Percentiles rank a stretch among this genome's conserved stretches.
phyloP scores from a whole-genome alignment of 2,888 invertebrate genomes.

The Eristalinus aeneus region DNA sequence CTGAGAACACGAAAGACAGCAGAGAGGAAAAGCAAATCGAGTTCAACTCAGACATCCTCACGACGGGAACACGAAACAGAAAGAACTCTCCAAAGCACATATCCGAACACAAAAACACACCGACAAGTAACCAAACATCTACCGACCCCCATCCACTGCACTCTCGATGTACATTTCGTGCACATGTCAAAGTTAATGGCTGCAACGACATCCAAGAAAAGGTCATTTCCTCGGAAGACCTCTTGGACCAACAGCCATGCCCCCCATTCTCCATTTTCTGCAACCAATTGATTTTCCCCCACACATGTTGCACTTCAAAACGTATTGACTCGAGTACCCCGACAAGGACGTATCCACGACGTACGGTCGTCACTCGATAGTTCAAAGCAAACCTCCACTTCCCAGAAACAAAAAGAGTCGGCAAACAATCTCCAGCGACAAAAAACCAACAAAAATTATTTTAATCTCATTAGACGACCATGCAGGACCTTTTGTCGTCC shows the following conservation, averaged over 20 bases:
- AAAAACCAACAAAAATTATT: slow-evolving; percentile 53
- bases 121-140: background rate
- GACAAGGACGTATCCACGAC: background rate
- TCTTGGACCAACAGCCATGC: too few species aligned
- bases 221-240: background rate
- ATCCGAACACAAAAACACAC: background rate
- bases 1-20: too few species aligned
- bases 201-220: background rate
- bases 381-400: background rate
- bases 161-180: background rate
- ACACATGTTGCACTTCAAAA: background rate
- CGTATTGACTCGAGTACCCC: background rate
- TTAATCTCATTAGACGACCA: slow-evolving; percentile 3
- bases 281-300: background rate
- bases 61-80: too few species aligned
- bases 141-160: background rate
- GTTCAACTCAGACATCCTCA: too few species aligned
- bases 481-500: slow-evolving; percentile 8
- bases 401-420: slow-evolving; percentile 11
- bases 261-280: background rate
- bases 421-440: slow-evolving; percentile 17
- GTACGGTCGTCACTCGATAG: background rate
- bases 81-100: too few species aligned
- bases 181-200: background rate
- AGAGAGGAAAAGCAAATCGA: too few species aligned